These are phyloP conservation scores for Tenualosa thibaudeaui DNA, from an alignment of 2,797 vertebrate species.

Conservation along the genomic window DNA sequence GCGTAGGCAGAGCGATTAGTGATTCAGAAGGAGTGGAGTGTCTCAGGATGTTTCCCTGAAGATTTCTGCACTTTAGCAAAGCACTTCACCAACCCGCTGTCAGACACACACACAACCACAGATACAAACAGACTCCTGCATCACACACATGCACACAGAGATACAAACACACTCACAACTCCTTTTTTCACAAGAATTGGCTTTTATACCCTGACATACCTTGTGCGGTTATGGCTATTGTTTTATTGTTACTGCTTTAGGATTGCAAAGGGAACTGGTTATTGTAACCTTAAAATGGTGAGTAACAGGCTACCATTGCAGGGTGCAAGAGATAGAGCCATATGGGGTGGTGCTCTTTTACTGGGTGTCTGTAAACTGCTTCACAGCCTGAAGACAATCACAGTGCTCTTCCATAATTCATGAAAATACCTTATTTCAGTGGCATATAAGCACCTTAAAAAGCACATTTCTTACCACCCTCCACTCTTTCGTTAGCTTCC, in stretches of 20 bases:
- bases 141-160: background rate
- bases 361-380: constrained; percentile 13
- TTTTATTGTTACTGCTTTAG: background rate
- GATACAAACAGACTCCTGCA: no score
- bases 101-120: background rate
- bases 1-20: constrained; percentile 21
- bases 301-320: background rate
- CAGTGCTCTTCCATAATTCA: constrained; percentile 10
- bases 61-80: constrained; percentile 25
- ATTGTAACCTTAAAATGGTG: constrained; percentile 11
- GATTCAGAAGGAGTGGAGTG: constrained; percentile 1
- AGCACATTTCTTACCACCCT: background rate
- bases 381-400: constrained; percentile 12
- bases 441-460: background rate
- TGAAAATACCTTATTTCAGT: constrained; percentile 2
- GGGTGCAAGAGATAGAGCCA: background rate
- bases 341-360: background rate
- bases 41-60: constrained; percentile 28
- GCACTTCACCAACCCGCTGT: background rate
- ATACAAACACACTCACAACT: background rate
- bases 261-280: background rate
- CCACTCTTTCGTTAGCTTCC: constrained; percentile 7
- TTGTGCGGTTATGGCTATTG: background rate
- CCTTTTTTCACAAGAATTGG: background rate
- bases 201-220: background rate